phyloP scores from a whole-genome alignment of 2,113 vertebrate genomes.

The Chascanopsetta lugubris region DNA sequence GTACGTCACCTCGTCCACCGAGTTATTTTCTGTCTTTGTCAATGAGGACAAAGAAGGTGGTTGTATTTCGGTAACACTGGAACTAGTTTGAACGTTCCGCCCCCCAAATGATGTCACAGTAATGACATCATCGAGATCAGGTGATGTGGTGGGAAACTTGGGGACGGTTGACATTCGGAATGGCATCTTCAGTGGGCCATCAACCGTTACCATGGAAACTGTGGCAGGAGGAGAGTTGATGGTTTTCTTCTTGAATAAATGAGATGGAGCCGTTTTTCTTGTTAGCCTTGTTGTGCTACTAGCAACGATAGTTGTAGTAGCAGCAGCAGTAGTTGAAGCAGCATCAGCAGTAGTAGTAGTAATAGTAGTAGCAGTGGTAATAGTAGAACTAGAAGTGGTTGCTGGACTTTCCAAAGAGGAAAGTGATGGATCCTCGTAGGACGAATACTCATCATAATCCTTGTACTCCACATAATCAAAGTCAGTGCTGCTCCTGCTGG shows the following conservation, averaged over 20 bases:
- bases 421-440: conserved; percentile 14
- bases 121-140: conserved; percentile 8
- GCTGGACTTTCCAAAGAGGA: not conserved
- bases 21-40: conserved; percentile 84
- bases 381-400: not conserved
- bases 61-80: not conserved
- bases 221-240: not conserved
- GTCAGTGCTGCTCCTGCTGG: conserved; percentile 37
- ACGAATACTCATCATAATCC: conserved; percentile 38
- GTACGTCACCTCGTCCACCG: conserved; percentile 83
- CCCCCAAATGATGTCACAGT: not conserved
- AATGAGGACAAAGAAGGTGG: conserved; percentile 37
- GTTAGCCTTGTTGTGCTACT: not conserved
- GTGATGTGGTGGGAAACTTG: conserved; percentile 4
- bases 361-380: not conserved
- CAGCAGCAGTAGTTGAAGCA: too few species aligned
- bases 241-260: conserved; percentile 32
- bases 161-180: not conserved
- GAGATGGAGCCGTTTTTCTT: conserved; percentile 18
- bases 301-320: too few species aligned
- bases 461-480: conserved; percentile 68
- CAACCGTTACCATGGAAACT: not conserved
- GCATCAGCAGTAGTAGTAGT: not conserved
- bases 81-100: not conserved
- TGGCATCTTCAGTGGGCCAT: fast-evolving